phyloP scores from a whole-genome alignment of 2,113 vertebrate species.

The Cynopterus brachyotis region DNA sequence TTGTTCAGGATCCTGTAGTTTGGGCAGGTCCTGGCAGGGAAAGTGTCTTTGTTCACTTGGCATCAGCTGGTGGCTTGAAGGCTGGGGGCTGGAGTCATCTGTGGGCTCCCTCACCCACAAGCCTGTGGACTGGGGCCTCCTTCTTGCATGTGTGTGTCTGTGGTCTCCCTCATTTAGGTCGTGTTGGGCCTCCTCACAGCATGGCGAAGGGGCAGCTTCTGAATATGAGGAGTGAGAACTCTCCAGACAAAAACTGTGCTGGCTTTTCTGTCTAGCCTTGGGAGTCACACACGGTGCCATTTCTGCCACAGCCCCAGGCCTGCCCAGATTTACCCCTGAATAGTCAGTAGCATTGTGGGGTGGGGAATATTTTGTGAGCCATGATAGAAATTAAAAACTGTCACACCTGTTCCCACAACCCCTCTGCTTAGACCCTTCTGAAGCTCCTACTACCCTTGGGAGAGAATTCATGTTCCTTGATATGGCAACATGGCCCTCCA shows the following conservation, averaged over 20 bases:
- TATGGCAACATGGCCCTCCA: not conserved
- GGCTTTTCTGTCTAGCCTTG: not conserved
- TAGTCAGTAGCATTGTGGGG: accelerated
- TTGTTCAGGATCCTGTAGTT: not conserved
- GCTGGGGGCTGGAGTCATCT: not conserved
- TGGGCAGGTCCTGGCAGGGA: not conserved
- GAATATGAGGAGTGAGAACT: not conserved
- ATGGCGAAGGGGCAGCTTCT: too few relatives aligned
- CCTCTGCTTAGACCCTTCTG: not conserved
- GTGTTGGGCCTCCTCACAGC: not conserved
- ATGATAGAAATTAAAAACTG: accelerated
- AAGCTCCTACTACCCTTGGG: not conserved
- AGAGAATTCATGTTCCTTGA: not conserved
- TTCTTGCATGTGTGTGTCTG: not conserved
- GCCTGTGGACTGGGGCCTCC: not conserved
- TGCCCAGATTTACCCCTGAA: accelerated
- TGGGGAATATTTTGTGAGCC: not conserved
- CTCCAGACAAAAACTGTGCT: not conserved
- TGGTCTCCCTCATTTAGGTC: not conserved
- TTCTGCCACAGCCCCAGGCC: not conserved
- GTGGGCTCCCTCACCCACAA: not conserved
- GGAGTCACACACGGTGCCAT: not conserved
- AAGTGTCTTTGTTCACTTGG: not conserved
- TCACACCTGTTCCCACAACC: not conserved
- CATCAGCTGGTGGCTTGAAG: not conserved